These are phyloP conservation scores for Anaspis maculata DNA, from an alignment of 2,888 invertebrate species.

Conservation along the genomic window DNA sequence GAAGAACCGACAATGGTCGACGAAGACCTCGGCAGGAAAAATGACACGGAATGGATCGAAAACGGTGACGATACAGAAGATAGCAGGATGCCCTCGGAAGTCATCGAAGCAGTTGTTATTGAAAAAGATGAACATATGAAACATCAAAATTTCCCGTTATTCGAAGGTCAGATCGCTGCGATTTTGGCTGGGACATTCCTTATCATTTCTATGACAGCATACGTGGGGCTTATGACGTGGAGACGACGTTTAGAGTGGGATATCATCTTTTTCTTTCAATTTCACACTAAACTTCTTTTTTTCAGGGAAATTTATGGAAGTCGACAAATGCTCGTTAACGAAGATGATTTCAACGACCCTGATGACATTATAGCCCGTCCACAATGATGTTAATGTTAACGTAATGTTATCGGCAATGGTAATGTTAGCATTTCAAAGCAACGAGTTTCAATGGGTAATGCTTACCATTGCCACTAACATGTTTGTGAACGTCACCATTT, in stretches of 20 bases:
- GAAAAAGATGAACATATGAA: not conserved
- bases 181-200: slow-evolving; percentile 31
- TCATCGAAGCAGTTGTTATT: slow-evolving; percentile 2
- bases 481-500: too few relatives aligned
- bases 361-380: too few relatives aligned
- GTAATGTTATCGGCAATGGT: too few relatives aligned
- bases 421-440: too few relatives aligned
- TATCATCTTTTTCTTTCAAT: slow-evolving; percentile 1
- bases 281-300: too few relatives aligned
- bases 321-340: slow-evolving; percentile 43
- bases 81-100: not conserved
- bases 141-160: slow-evolving; percentile 7
- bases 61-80: slow-evolving; percentile 1
- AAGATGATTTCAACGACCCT: slow-evolving; percentile 35
- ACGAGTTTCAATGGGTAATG: too few relatives aligned
- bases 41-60: slow-evolving; percentile 2
- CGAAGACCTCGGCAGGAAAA: not conserved
- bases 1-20: not conserved
- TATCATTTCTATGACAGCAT: slow-evolving; percentile 34
- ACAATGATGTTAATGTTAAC: too few relatives aligned
- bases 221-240: slow-evolving; percentile 39
- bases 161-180: slow-evolving; percentile 23
- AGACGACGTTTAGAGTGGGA: slow-evolving; percentile 43
- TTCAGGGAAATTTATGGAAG: slow-evolving; percentile 40
- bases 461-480: too few relatives aligned